Evolutionary conservation across 2,113 vertebrate genomes (phyloP).

Genomic region (Falco punctatus): DNA sequence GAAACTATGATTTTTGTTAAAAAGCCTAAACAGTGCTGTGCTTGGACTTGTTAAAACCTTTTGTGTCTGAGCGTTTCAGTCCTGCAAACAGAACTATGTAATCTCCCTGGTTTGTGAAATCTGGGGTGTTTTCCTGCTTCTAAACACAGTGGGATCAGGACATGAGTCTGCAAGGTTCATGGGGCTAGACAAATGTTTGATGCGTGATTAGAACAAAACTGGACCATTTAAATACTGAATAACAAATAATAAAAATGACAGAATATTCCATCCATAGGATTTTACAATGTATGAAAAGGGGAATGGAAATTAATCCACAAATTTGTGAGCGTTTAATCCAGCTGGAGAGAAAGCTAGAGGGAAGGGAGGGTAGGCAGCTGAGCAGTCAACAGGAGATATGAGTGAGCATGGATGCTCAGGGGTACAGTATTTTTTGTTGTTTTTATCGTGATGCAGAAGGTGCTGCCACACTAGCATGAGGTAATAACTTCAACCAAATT

Average conservation of each 20-base stretch:
- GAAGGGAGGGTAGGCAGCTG: background rate
- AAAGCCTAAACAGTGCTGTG: background rate
- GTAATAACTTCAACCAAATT: background rate
- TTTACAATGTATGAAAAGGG: background rate
- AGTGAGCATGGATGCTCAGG: background rate
- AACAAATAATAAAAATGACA: background rate
- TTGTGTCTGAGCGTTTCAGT: background rate
- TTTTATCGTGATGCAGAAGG: background rate
- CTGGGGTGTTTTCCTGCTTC: background rate
- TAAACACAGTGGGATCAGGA: background rate
- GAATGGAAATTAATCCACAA: background rate
- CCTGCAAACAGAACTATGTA: background rate
- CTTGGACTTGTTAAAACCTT: background rate
- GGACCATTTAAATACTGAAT: background rate
- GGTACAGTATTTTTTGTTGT: rapidly evolving
- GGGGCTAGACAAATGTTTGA: background rate
- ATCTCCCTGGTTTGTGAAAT: background rate
- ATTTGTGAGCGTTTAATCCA: background rate
- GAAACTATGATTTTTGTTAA: background rate
- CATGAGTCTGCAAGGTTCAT: background rate
- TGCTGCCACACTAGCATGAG: background rate
- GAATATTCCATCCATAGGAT: background rate
- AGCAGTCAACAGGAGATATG: background rate
- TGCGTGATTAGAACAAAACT: background rate
- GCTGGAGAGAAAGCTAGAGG: background rate